phyloP scores from a whole-genome alignment of 2,113 vertebrate species.

The Conger conger region DNA sequence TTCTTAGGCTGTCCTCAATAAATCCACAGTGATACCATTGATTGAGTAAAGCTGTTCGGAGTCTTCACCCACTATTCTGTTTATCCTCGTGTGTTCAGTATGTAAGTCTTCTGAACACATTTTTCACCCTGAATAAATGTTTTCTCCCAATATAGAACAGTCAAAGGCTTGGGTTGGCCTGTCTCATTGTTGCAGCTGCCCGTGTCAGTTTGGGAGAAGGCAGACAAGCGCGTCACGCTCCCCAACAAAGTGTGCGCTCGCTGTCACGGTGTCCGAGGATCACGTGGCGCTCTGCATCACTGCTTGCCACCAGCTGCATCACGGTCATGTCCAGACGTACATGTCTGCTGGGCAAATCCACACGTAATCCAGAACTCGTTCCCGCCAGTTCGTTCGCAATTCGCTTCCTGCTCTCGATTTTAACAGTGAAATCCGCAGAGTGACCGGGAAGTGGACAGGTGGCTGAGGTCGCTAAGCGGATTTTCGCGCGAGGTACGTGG shows the following conservation, averaged over 20 bases:
- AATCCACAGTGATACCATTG: slow-evolving; percentile 28
- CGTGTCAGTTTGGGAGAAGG: background rate
- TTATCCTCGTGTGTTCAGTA: background rate
- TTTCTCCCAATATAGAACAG: background rate
- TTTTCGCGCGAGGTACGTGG: background rate
- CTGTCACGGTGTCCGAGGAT: too few relatives aligned
- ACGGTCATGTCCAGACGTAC: too few relatives aligned
- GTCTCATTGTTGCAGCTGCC: background rate
- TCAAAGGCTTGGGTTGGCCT: background rate
- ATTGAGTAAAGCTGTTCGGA: slow-evolving; percentile 1
- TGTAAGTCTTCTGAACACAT: background rate
- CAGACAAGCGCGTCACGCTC: background rate
- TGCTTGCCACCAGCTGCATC: too few relatives aligned
- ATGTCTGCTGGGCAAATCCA: too few relatives aligned
- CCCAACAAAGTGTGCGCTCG: too few relatives aligned
- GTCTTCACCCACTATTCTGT: background rate
- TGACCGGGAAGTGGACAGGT: too few relatives aligned
- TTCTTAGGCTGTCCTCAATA: slow-evolving; percentile 23
- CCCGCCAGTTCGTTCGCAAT: background rate
- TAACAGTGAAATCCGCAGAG: background rate
- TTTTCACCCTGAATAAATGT: background rate
- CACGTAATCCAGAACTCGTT: background rate
- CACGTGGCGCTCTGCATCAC: too few relatives aligned
- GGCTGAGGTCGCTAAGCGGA: too few relatives aligned
- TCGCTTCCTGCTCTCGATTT: background rate